Evolutionary conservation across 1,140 invertebrate species (phyloP).

Genomic region (Pissodes strobi): DNA sequence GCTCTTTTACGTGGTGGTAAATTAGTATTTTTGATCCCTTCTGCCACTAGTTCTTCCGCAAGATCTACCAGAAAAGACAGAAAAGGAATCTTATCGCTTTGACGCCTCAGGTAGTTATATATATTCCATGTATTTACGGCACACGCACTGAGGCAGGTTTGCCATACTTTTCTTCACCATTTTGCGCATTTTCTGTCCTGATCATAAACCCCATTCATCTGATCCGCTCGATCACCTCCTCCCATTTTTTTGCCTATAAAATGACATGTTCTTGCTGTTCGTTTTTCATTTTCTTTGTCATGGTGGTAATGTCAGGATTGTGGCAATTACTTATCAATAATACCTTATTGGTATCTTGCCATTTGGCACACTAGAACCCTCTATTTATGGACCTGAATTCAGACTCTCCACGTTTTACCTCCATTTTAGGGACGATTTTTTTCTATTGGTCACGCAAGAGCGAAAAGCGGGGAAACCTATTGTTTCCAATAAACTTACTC

Average conservation of each 20-base stretch:
- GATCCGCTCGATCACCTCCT: background rate
- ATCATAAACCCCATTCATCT: background rate
- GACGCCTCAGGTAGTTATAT: background rate
- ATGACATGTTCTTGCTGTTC: background rate
- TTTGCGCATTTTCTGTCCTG: background rate
- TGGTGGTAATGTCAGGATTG: background rate
- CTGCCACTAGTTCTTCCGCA: background rate
- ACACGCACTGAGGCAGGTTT: background rate
- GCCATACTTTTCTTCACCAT: background rate
- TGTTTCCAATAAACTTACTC: slow-evolving; percentile 2
- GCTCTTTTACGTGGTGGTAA: background rate
- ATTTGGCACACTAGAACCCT: background rate
- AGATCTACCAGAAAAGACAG: background rate
- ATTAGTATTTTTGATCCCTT: background rate
- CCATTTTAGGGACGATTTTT: slow-evolving; percentile 15
- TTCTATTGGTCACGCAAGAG: background rate
- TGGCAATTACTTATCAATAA: slow-evolving; percentile 5
- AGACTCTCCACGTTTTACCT: background rate
- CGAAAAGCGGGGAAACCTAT: background rate
- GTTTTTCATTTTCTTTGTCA: background rate
- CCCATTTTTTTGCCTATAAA: background rate
- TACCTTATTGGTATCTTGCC: no score
- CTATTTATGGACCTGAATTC: background rate
- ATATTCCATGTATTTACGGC: background rate
- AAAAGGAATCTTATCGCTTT: background rate